A percentile compares a stretch with the other conserved stretches of the same genome.
phyloP scores from a whole-genome alignment of 2,113 vertebrate species.

The Puffinus mauretanicus region DNA sequence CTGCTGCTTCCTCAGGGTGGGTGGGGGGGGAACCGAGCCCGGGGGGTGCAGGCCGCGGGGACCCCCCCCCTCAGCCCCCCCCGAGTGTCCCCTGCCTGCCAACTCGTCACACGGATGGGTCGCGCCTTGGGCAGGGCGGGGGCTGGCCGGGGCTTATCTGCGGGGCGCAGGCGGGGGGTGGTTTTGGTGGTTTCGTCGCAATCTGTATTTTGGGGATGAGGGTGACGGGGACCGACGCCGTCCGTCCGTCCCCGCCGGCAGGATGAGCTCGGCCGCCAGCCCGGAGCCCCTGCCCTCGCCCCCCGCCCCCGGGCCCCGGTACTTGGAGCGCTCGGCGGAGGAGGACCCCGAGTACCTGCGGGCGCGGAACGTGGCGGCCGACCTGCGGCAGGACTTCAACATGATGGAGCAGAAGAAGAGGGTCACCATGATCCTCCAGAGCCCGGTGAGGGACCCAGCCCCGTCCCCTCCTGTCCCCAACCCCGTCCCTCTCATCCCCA shows the following conservation, averaged over 20 bases:
- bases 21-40: not conserved
- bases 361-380: slow-evolving; percentile 66
- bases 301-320: not conserved
- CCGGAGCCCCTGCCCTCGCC: slow-evolving; percentile 64
- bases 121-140: not conserved
- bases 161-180: not conserved
- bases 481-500: not conserved
- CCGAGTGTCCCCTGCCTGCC: not conserved
- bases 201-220: not conserved
- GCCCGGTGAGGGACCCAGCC: slow-evolving; percentile 75
- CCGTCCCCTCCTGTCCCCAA: not conserved
- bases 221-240: not conserved
- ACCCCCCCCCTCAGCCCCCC: no score
- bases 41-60: not conserved
- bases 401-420: slow-evolving; percentile 88
- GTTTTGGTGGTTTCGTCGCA: not conserved
- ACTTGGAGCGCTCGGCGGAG: slow-evolving; percentile 35
- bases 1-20: not conserved
- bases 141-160: not conserved
- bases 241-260: not conserved
- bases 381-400: slow-evolving; percentile 82
- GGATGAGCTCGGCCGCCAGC: slow-evolving; percentile 69
- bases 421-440: slow-evolving; percentile 92
- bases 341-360: slow-evolving; percentile 80
- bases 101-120: not conserved